Evolutionary conservation across 2,797 vertebrate species (phyloP), one percentile per base, ranked within the genome.

Genomic region (Peromyscus nudipes): DNA sequence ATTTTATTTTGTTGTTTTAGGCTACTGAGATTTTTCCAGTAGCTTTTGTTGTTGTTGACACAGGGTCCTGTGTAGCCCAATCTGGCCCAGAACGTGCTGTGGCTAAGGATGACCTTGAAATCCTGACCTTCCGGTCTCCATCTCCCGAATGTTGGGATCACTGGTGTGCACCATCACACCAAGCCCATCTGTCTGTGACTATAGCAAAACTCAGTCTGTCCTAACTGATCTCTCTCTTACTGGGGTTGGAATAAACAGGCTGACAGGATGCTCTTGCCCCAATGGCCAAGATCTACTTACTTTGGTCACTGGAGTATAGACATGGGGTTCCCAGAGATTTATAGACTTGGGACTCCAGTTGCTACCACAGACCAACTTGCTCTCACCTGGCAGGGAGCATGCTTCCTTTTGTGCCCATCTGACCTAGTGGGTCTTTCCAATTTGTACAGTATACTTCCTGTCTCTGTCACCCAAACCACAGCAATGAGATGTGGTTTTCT

Each of bases 401-500:
- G 16, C 31, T 19, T 92, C 69, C 34, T 89, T 92, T 67, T 83
- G 60, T 52, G 64, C 37, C 77, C 31, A 16, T 34, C 31, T 43
- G 46, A 94, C 77, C 88, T 75, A 64, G 91, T 17, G 65, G 37
- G n/a, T n/a, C 80, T 94, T 95, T 75, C 62, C 62, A 29, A 31
- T 84, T 62, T 96, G 27, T 94, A 23, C 67, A 85, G 43, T 67
- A 62, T 29, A 37, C 73, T 94, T 97, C 71, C 85, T 97, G 80
- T 67, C 46, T 85, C 84, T 94, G 71, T 62, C 34, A 88, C 40
- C 21, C 62, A 92, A 86, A 76, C 89, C 85, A 73, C 73, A 95
- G 62, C 23, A 46, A 34, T 16, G 79, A 93, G 82, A 92, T 69
- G 71, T 85, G 83, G 79, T 94, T 96, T 96, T 96, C 96, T 92